Conservation (phyloP, 2,888 invertebrate genomes). For the Luffia ferchaultella region DNA sequence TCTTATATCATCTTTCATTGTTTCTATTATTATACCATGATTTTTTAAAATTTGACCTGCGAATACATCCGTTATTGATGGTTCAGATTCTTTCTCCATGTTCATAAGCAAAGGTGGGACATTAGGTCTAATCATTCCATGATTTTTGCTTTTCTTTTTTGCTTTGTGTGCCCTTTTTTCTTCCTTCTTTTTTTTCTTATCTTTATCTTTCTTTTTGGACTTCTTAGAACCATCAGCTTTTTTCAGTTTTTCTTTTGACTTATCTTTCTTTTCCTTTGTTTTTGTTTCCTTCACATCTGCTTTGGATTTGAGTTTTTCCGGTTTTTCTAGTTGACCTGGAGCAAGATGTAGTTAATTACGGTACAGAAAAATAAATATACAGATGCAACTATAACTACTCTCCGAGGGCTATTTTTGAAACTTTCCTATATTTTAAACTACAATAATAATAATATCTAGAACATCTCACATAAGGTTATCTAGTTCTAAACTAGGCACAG, state of each 20-base stretch:
- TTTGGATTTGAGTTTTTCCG: constrained; percentile 34
- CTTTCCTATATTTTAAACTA: no score
- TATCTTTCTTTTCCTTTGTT: constrained; percentile 26
- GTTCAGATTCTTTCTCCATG: constrained; percentile 53
- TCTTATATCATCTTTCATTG: constrained; percentile 28
- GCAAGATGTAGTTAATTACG: neutral
- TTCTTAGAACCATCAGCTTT: constrained; percentile 39
- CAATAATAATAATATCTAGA: no score
- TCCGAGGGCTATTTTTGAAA: no score
- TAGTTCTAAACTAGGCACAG: no score
- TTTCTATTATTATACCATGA: constrained; percentile 44
- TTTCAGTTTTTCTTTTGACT: constrained; percentile 41
- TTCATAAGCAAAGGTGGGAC: constrained; percentile 56
- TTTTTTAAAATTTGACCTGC: constrained; percentile 69
- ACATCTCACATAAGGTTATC: no score
- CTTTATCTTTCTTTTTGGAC: constrained; percentile 46
- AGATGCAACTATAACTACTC: no score
- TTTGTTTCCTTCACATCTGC: constrained; percentile 48
- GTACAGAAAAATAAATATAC: constrained; percentile 15
- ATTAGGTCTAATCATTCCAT: constrained; percentile 50
- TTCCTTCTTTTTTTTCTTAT: constrained; percentile 37
- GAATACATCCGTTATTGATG: constrained; percentile 70
- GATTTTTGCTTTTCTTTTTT: constrained; percentile 47
- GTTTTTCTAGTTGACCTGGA: constrained; percentile 1
- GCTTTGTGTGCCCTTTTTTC: constrained; percentile 52